phyloP scores from a whole-genome alignment of 2,888 invertebrate species.

The Thera britannica region DNA sequence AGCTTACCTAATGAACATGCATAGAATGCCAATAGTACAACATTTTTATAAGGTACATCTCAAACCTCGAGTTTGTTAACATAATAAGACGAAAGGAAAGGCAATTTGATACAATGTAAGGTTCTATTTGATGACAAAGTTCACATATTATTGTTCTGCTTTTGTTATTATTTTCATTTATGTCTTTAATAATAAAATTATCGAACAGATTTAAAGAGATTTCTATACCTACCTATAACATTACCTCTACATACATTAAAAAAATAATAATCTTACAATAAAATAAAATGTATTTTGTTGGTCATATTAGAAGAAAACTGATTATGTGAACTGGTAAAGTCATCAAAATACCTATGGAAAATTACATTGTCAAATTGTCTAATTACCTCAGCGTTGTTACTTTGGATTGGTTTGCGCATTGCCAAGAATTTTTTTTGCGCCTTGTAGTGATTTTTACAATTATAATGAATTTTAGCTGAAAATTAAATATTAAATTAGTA shows the following conservation, averaged over 20 bases:
- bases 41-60: not conserved
- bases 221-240: too few species aligned
- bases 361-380: slow-evolving; percentile 68
- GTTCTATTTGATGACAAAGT: slow-evolving; percentile 66
- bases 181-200: too few species aligned
- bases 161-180: not conserved
- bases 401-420: slow-evolving; percentile 40
- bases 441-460: slow-evolving; percentile 70
- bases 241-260: too few species aligned
- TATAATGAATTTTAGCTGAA: slow-evolving; percentile 75
- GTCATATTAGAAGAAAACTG: not conserved
- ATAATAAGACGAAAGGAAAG: slow-evolving; percentile 54
- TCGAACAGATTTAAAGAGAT: too few species aligned
- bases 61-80: slow-evolving; percentile 52
- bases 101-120: slow-evolving; percentile 71
- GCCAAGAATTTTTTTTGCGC: slow-evolving; percentile 68
- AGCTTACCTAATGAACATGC: slow-evolving; percentile 4
- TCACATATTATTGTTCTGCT: slow-evolving; percentile 47
- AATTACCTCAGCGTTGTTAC: slow-evolving; percentile 61
- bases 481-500: slow-evolving; percentile 37
- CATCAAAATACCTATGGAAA: slow-evolving; percentile 67
- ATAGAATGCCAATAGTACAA: slow-evolving; percentile 12
- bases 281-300: not conserved
- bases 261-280: too few species aligned
- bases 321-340: slow-evolving; percentile 61